Evolutionary conservation across 2,113 vertebrate genomes (phyloP).

Genomic region (Passer domesticus): DNA sequence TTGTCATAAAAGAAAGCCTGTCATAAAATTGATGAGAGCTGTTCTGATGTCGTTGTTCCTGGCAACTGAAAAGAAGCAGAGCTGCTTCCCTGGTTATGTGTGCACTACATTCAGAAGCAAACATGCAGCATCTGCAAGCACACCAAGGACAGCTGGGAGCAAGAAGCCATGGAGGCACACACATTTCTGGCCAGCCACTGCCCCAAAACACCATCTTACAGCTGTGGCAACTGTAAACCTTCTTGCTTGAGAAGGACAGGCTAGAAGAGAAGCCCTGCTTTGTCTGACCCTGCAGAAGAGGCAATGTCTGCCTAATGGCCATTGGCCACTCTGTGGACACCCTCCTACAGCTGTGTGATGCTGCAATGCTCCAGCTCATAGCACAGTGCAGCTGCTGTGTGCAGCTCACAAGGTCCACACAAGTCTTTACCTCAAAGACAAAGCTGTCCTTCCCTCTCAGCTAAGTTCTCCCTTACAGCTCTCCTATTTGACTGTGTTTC

Average conservation of each 20-base stretch:
- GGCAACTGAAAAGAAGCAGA: not conserved
- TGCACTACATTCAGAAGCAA: not conserved
- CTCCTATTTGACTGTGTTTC: not conserved
- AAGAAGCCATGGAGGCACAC: not conserved
- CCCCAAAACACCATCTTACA: not conserved
- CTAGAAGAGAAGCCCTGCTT: not conserved
- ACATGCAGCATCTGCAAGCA: not conserved
- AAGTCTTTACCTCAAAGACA: not conserved
- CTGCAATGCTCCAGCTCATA: rapidly evolving
- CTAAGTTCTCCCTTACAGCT: not conserved
- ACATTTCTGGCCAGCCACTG: not conserved
- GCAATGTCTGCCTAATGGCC: not conserved
- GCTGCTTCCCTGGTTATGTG: not conserved
- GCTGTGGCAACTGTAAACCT: not conserved
- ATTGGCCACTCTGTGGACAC: not conserved
- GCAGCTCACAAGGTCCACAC: not conserved
- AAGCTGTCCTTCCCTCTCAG: not conserved
- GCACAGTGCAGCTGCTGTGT: not conserved
- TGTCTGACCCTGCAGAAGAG: not conserved
- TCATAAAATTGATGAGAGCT: not conserved
- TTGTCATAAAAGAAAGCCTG: not conserved
- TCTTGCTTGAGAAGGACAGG: not conserved
- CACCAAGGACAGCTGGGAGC: not conserved
- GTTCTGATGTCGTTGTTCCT: not conserved
- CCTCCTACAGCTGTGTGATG: not conserved